Percentiles rank a stretch among this genome's conserved stretches.
These are phyloP conservation scores for Pseudoatta argentina DNA, from an alignment of 1,140 invertebrate species.

Conservation along the genomic window DNA sequence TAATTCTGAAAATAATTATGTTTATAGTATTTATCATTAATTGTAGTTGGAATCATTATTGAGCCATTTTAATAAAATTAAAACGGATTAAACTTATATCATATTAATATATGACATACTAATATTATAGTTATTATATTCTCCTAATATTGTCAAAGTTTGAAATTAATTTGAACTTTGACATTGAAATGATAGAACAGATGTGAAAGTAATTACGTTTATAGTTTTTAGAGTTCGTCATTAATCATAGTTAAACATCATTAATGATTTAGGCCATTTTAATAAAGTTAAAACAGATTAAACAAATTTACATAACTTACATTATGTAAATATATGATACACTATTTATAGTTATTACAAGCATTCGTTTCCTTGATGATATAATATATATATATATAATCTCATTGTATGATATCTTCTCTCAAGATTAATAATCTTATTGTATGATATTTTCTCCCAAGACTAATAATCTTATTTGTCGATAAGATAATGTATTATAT, in stretches of 20 bases:
- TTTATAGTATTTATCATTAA: not conserved
- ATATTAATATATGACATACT: not conserved
- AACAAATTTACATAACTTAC: not conserved
- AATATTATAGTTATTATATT: not conserved
- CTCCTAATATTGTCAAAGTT: not conserved
- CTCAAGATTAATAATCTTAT: not conserved
- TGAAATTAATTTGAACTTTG: not conserved
- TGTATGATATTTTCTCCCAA: not conserved
- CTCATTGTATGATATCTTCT: not conserved
- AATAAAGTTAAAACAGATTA: not conserved
- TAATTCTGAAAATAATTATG: not conserved
- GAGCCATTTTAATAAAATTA: not conserved
- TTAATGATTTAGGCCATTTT: not conserved
- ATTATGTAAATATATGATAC: not conserved
- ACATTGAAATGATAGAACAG: not conserved
- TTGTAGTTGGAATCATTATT: not conserved
- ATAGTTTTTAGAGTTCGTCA: not conserved
- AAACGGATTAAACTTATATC: not conserved
- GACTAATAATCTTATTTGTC: not conserved
- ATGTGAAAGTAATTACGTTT: not conserved
- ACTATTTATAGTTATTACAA: not conserved
- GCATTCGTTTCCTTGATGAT: not conserved
- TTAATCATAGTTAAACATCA: not conserved
- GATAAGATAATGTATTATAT: not conserved
- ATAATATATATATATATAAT: too few relatives aligned